Evolutionary conservation across 2,797 vertebrate species (phyloP).

Genomic region (Cercopithecus mitis): DNA sequence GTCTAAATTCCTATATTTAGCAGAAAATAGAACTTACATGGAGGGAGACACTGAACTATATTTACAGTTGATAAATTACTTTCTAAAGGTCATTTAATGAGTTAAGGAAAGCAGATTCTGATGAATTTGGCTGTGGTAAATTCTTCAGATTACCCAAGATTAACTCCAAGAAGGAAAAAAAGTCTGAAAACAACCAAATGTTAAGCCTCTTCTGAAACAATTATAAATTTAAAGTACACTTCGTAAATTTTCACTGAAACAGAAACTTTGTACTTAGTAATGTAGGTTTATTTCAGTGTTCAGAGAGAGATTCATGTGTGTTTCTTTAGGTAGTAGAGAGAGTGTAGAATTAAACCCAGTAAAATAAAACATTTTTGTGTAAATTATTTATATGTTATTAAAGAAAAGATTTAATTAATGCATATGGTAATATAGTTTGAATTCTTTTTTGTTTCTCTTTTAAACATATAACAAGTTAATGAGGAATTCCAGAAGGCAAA

Average conservation of each 20-base stretch:
- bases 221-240: background rate
- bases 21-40: slow-evolving; percentile 5
- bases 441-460: background rate
- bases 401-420: background rate
- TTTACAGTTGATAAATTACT: background rate
- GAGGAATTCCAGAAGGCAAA: background rate
- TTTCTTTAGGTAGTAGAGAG: background rate
- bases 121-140: slow-evolving; percentile 23
- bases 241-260: background rate
- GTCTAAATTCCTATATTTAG: background rate
- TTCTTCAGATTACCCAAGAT: slow-evolving; percentile 8
- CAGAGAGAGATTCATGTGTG: background rate
- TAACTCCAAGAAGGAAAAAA: slow-evolving; percentile 20
- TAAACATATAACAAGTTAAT: background rate
- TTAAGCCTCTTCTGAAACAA: background rate
- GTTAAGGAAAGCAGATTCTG: slow-evolving; percentile 3
- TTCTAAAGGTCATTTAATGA: slow-evolving; percentile 43
- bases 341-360: background rate
- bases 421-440: background rate
- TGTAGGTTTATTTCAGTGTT: background rate
- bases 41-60: background rate
- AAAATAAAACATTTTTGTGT: background rate
- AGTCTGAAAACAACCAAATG: background rate
- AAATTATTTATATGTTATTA: background rate
- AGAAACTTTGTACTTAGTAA: background rate